A percentile compares a stretch with the other conserved stretches of the same genome.
These are phyloP conservation scores for Monochamus alternatus DNA, from an alignment of 2,888 invertebrate species.

Conservation along the genomic window DNA sequence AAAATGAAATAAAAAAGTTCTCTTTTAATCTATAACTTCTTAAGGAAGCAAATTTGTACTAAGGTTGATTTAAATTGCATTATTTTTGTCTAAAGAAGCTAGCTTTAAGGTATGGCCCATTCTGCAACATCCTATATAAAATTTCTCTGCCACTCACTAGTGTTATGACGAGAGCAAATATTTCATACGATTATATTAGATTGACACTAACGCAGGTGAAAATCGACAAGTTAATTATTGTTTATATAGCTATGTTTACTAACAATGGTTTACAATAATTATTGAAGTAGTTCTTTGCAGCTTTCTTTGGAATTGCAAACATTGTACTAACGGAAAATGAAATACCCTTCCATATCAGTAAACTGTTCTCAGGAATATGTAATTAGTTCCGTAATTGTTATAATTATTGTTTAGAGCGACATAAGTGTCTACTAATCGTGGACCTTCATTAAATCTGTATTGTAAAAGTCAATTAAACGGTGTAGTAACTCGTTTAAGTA, in stretches of 20 bases:
- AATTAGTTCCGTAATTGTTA: slow-evolving; percentile 16
- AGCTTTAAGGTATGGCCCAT: too few relatives aligned
- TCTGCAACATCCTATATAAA: too few relatives aligned
- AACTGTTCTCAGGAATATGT: neutral
- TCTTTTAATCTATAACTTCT: too few relatives aligned
- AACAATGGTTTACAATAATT: neutral
- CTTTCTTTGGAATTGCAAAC: neutral
- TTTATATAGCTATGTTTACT: neutral
- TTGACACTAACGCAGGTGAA: neutral
- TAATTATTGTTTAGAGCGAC: slow-evolving; percentile 6
- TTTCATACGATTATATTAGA: neutral
- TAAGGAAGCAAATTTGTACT: too few relatives aligned
- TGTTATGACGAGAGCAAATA: neutral
- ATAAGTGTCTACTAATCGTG: slow-evolving; percentile 15
- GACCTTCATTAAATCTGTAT: slow-evolving; percentile 7
- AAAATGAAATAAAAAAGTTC: too few relatives aligned
- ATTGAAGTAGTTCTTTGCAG: neutral
- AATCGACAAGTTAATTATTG: neutral
- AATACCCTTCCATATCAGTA: neutral
- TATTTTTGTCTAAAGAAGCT: too few relatives aligned
- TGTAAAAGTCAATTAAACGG: slow-evolving; percentile 8
- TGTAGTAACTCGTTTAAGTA: neutral
- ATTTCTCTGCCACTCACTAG: too few relatives aligned
- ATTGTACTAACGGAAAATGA: neutral
- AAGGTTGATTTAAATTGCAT: too few relatives aligned